Evolutionary conservation across 1,140 invertebrate genomes (phyloP), one percentile per base, ranked within the genome.

Genomic region (Maniola jurtina): DNA sequence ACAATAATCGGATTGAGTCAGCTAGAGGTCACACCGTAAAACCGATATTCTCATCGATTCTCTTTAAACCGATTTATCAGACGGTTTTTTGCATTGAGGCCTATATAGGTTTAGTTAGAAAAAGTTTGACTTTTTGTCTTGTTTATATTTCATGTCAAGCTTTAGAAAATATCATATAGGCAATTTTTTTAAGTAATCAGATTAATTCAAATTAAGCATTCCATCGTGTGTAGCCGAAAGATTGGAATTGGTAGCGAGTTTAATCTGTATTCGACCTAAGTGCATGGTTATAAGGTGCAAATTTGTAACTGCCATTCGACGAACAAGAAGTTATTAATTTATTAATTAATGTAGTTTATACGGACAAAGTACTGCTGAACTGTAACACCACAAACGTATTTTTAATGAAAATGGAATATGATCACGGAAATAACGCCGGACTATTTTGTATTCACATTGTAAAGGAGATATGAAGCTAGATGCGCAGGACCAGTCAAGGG

Each of bases 301-400:
- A 79, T 68, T 45, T 75, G 58, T 71, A 78, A 87, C 83, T 86
- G 82, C 80, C 83, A 87, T 83, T 79, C 69, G 70, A 78, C 25
- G 68, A 76, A 67, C 57, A 63, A 77, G 10, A 45, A 71, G 16
- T 16, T 34, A 34, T 13, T 61, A 61, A 62, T 40, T 69, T 57
- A 61, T 56, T 63, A 58, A 66, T 45, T 68, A 35, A 59, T 58
- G 13, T 45, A 45, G 42, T 45, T 11, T 50, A 58, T 73, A 74
- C 73, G 61, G 57, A 72, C 75, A 77, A 81, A 74, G 76, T 85
- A 80, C 79, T 80, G 73, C 76, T 75, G 68, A 45, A 45, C 76
- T 84, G 75, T 82, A 79, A 85, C 79, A 86, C 80, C 79, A 85
- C 70, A 74, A 79, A 76, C 75, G 60, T 73, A 73, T 50, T 67